phyloP scores from a whole-genome alignment of 2,797 vertebrate species.

The Amblyraja radiata region DNA sequence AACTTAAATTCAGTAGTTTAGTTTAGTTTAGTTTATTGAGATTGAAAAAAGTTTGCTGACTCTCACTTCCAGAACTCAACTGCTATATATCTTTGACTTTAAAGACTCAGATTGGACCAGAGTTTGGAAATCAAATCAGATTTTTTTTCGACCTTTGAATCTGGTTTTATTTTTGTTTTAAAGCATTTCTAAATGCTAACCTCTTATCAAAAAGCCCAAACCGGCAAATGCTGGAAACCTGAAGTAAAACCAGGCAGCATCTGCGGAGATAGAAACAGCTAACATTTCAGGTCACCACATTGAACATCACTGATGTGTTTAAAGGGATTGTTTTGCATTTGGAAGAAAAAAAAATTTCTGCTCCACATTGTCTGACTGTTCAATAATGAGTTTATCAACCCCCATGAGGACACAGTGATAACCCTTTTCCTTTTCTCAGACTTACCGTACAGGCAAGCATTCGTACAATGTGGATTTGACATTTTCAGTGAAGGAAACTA shows the following conservation, averaged over 20 bases:
- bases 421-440: background rate
- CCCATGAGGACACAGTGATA: background rate
- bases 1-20: too few relatives aligned
- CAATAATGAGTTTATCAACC: background rate
- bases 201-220: background rate
- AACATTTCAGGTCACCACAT: too few relatives aligned
- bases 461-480: constrained; percentile 11
- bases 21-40: too few relatives aligned
- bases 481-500: background rate
- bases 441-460: background rate
- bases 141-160: background rate
- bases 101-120: background rate
- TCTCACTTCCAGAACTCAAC: background rate
- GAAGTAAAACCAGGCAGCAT: too few relatives aligned
- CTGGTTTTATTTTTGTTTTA: background rate
- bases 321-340: background rate
- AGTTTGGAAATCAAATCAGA: background rate
- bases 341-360: background rate
- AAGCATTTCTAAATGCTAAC: background rate
- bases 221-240: too few relatives aligned
- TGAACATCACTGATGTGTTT: background rate
- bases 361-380: background rate
- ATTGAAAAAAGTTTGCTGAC: too few relatives aligned
- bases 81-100: background rate
- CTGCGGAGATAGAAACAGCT: too few relatives aligned